Evolutionary conservation across 2,113 vertebrate species (phyloP).

Genomic region (Sminthopsis crassicaudata): DNA sequence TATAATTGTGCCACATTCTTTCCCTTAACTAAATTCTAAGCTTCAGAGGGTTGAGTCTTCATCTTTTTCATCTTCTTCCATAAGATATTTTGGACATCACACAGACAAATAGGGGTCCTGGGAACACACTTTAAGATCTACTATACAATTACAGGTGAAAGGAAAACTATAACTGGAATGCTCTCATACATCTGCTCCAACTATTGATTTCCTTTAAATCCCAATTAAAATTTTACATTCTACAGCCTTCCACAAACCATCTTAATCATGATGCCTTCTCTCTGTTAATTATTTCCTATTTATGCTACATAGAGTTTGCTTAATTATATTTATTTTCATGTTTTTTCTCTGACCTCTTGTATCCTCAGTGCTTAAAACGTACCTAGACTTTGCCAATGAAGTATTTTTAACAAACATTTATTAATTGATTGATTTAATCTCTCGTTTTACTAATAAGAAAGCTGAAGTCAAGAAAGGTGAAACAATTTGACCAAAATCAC

Average conservation of each 20-base stretch:
- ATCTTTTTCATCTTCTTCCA: background rate
- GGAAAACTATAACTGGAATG: background rate
- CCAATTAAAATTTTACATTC: background rate
- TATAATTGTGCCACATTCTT: background rate
- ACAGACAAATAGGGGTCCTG: background rate
- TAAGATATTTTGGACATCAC: background rate
- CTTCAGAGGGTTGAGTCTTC: background rate
- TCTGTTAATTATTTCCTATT: background rate
- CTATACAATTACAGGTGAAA: background rate
- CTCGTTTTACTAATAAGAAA: background rate
- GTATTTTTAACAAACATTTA: background rate
- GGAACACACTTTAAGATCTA: background rate
- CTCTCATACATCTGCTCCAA: background rate
- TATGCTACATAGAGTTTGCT: background rate
- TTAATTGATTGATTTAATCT: background rate
- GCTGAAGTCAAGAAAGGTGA: background rate
- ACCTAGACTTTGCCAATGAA: background rate
- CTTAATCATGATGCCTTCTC: background rate
- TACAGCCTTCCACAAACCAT: background rate
- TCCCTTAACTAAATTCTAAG: background rate
- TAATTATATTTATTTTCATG: background rate
- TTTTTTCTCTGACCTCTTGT: background rate
- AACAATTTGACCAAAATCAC: background rate
- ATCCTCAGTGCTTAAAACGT: background rate
- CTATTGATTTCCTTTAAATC: background rate